phyloP scores from a whole-genome alignment of 1,140 invertebrate species.

The Papilio polyxenes region DNA sequence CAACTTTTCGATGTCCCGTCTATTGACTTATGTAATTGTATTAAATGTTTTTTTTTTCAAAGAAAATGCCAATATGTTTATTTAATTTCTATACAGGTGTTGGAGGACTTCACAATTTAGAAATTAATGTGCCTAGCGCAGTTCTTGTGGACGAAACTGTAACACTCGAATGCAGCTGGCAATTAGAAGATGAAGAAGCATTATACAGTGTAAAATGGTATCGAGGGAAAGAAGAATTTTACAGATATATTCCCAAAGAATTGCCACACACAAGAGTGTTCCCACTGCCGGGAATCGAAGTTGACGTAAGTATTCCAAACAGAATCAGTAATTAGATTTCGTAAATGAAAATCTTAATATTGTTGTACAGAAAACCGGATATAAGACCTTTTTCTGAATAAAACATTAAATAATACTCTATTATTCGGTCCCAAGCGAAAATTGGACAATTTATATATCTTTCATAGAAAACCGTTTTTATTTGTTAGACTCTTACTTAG shows the following conservation, averaged over 20 bases:
- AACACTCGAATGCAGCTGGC: constrained; percentile 86
- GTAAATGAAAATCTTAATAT: constrained; percentile 16
- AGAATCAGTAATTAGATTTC: constrained; percentile 10
- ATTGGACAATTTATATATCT: constrained; percentile 22
- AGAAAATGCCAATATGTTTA: too few species aligned
- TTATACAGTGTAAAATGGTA: constrained; percentile 92
- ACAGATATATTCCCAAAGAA: constrained; percentile 86
- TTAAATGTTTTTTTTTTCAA: too few species aligned
- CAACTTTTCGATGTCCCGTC: too few species aligned
- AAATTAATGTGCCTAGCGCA: constrained; percentile 84
- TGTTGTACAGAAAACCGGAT: background rate
- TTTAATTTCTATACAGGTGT: constrained; percentile 78
- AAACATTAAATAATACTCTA: constrained; percentile 17
- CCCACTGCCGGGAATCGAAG: constrained; percentile 83
- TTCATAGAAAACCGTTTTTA: constrained; percentile 17
- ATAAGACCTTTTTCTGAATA: constrained; percentile 16
- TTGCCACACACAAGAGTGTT: constrained; percentile 85
- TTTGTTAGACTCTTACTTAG: background rate
- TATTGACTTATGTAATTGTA: too few species aligned
- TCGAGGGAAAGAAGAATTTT: constrained; percentile 87
- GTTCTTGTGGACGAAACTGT: constrained; percentile 84
- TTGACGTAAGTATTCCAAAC: constrained; percentile 85
- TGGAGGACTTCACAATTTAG: constrained; percentile 83
- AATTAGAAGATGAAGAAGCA: constrained; percentile 83
- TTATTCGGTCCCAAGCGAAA: constrained; percentile 1